Evolutionary conservation across 2,888 invertebrate species (phyloP), one percentile per base, ranked within the genome.

Genomic region (Mycogona germanica): DNA sequence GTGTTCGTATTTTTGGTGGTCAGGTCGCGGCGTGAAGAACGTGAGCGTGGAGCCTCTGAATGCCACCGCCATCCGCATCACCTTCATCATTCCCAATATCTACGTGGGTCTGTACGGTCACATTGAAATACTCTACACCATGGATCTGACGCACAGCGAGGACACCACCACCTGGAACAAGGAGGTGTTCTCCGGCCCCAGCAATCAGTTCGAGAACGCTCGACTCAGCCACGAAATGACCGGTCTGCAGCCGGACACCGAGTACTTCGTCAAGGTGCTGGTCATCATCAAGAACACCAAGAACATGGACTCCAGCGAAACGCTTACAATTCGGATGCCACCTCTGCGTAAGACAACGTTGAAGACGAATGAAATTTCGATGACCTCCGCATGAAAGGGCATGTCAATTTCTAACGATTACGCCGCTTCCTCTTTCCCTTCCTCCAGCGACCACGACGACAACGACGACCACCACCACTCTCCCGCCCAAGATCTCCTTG

Each of bases 41-140:
- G 58, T 66, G 2, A 60, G 58, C 17, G 61, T 62, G 6, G 60
- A 85, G 67, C 79, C 87, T 2, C 75, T 89, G 55, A 84, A 87
- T 60, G 79, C 85, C 0, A 80, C 81, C 21, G 83, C 85, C 29
- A 80, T 89, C 7, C 80, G 85, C 59, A 77, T 91, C 65, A 78
- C 86, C 12, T 88, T 91, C 67, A 82, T 83, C 3, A 80, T 91
- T 9, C 88, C 91, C 0, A 75, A 80, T 21, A 77, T 87, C 1
- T 78, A 87, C 60, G 87, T 91, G 7, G 89, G 89, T 28, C 74
- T 91, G 42, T 82, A 86, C 63, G 91, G 91, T 53, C 80, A 87
- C 59, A 86, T 91, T 2, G 88, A 91, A 69, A 74, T 91, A 57
- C 77, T 87, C 65, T 91, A 88, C 67, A 87, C 88, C 2, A 72